phyloP scores from a whole-genome alignment of 2,113 vertebrate species.

The Centrocercus urophasianus region DNA sequence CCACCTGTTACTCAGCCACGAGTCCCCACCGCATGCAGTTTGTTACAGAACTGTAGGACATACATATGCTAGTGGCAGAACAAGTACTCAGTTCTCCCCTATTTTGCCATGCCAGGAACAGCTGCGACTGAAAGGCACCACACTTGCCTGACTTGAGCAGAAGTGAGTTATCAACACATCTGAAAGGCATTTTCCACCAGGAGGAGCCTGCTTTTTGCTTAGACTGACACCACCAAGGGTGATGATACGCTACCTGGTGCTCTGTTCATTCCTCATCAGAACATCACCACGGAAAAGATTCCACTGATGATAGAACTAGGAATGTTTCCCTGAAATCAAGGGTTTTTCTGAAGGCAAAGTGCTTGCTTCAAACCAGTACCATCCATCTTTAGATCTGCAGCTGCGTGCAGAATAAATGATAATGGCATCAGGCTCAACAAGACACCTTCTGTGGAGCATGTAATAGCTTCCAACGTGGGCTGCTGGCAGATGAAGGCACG shows the following conservation, averaged over 20 bases:
- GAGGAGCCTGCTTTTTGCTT: background rate
- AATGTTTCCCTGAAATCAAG: background rate
- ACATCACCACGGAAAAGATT: background rate
- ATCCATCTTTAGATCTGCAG: background rate
- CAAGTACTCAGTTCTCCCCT: background rate
- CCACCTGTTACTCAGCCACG: rapidly evolving
- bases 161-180: background rate
- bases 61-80: rapidly evolving
- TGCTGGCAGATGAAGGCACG: background rate
- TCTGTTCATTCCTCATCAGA: background rate
- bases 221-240: background rate
- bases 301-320: too few relatives aligned
- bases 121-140: background rate
- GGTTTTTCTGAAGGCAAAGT: background rate
- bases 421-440: background rate
- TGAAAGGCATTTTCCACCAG: background rate
- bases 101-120: background rate
- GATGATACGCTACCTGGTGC: background rate
- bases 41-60: background rate
- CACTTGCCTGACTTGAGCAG: background rate
- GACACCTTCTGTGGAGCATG: background rate
- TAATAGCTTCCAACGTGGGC: background rate
- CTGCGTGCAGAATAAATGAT: background rate
- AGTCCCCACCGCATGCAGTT: background rate
- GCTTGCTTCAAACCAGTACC: background rate